A percentile compares a stretch with the other conserved stretches of the same genome.
Conservation (phyloP, 1,140 invertebrate genomes). For the Copidosoma floridanum region DNA sequence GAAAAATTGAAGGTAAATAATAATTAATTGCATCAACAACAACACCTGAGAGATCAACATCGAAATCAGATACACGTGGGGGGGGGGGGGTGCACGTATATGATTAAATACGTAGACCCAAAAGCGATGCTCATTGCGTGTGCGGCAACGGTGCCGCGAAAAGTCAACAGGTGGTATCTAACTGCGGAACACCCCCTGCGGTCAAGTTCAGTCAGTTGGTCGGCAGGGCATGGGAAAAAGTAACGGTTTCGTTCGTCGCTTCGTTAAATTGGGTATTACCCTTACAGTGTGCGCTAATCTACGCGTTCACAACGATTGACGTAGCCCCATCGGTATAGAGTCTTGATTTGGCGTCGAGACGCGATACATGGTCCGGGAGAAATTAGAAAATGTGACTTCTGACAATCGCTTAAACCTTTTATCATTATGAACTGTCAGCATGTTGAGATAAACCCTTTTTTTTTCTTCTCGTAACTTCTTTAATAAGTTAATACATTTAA, state of each 20-base stretch:
- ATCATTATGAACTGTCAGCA: too few relatives aligned
- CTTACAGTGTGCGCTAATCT: neutral
- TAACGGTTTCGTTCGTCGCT: slow-evolving; percentile 55
- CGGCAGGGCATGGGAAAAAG: slow-evolving; percentile 56
- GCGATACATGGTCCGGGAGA: too few relatives aligned
- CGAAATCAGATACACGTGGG: too few relatives aligned
- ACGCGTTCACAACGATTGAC: too few relatives aligned
- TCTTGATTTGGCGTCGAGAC: too few relatives aligned
- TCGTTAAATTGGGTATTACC: slow-evolving; percentile 11
- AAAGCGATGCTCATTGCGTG: slow-evolving; percentile 36
- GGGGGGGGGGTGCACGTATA: too few relatives aligned
- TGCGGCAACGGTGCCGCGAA: slow-evolving; percentile 37
- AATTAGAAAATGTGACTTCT: too few relatives aligned
- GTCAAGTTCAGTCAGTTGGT: slow-evolving; percentile 53
- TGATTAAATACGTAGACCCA: slow-evolving; percentile 7
- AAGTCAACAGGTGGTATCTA: slow-evolving; percentile 58
- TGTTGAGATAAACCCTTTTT: too few relatives aligned
- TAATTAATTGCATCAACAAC: neutral
- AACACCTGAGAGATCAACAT: neutral
- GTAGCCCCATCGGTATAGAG: too few relatives aligned
- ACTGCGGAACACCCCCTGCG: slow-evolving; percentile 46
- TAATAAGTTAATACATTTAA: too few relatives aligned
- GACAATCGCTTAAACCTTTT: too few relatives aligned
- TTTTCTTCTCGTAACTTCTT: too few relatives aligned
- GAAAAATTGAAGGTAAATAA: neutral